These are phyloP conservation scores for Seriola aureovittata DNA, from an alignment of 2,113 vertebrate species.

Conservation along the genomic window DNA sequence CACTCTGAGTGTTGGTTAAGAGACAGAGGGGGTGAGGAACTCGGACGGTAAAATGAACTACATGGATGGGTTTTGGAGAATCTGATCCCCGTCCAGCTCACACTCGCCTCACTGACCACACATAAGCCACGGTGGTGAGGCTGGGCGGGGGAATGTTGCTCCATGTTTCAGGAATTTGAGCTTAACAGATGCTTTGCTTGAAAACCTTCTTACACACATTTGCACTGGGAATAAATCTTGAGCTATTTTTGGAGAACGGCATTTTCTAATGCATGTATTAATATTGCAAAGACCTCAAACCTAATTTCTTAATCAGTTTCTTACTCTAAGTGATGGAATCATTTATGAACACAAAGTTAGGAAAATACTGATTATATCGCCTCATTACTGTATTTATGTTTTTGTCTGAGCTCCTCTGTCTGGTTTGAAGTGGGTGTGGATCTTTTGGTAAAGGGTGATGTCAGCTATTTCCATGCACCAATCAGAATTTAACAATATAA, in stretches of 20 bases:
- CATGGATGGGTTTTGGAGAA: conserved; percentile 36
- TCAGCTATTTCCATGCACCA: neutral
- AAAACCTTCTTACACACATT: conserved; percentile 39
- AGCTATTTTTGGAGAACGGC: neutral
- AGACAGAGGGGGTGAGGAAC: conserved; percentile 10
- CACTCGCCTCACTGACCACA: conserved; percentile 51
- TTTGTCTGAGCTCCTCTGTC: neutral
- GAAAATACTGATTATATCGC: neutral
- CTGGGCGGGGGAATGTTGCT: conserved; percentile 13
- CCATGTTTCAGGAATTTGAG: conserved; percentile 39
- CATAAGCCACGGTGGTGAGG: conserved; percentile 41
- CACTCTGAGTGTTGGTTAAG: neutral
- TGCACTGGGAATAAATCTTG: neutral
- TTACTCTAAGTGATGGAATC: neutral
- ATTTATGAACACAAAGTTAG: neutral
- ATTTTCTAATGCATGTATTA: neutral
- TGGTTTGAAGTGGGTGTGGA: neutral
- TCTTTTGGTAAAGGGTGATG: conserved; percentile 5
- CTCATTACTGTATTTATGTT: neutral
- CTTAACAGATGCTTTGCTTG: conserved; percentile 42
- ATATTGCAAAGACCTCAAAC: neutral
- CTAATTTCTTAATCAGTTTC: neutral
- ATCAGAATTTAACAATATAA: conserved; percentile 1
- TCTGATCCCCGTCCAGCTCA: conserved; percentile 50
- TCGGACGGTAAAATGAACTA: conserved; percentile 49